A percentile compares a stretch with the other conserved stretches of the same genome.
Conservation (phyloP, 2,113 vertebrate species). For the Istiophorus platypterus region DNA sequence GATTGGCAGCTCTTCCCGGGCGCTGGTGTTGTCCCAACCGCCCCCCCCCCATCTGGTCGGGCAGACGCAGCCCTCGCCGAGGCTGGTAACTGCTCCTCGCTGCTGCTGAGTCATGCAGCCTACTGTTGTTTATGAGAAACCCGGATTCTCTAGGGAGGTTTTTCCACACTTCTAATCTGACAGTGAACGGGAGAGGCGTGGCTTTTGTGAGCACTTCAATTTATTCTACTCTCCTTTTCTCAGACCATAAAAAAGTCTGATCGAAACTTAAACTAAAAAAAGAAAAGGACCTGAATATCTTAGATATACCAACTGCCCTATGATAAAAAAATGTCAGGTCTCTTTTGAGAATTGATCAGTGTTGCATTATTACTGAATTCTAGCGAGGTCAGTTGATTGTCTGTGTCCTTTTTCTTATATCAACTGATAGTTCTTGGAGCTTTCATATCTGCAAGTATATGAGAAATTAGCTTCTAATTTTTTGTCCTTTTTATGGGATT, state of each 20-base stretch:
- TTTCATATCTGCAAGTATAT: not conserved
- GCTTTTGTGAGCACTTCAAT: not conserved
- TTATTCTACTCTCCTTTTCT: no score
- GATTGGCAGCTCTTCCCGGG: conserved; percentile 4
- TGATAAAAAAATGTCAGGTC: no score
- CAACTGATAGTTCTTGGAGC: not conserved
- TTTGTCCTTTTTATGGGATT: not conserved
- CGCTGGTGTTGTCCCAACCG: no score
- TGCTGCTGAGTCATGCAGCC: conserved; percentile 11
- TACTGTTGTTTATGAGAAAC: not conserved
- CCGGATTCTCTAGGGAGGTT: conserved; percentile 3
- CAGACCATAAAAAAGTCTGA: not conserved
- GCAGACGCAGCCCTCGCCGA: not conserved
- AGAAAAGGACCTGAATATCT: no score
- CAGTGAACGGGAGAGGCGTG: not conserved
- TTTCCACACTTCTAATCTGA: not conserved
- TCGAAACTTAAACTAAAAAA: not conserved
- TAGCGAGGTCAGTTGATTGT: no score
- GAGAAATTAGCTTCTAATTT: not conserved
- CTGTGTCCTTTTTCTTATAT: not conserved
- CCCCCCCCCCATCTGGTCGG: not conserved
- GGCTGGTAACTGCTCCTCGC: not conserved
- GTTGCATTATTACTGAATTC: no score
- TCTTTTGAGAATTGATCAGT: no score
- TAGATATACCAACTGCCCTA: no score